Evolutionary conservation across 2,797 vertebrate genomes (phyloP), one percentile per base, ranked within the genome.

Genomic region (Danio jaintianensis): DNA sequence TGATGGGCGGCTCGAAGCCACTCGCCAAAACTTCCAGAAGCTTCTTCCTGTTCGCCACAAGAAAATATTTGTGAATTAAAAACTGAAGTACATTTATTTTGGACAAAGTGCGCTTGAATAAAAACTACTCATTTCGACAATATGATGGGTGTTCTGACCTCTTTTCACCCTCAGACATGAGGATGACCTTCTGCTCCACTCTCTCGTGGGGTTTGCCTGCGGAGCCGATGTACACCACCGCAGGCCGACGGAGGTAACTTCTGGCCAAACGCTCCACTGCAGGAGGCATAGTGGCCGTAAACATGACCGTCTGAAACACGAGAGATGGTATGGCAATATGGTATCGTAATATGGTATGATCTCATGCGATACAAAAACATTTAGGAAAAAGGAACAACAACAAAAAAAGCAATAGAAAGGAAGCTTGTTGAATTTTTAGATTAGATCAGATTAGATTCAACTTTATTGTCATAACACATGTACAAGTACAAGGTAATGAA

Each of bases 151-250:
- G 0, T 40, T 36, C 83, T 16, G 88, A 98, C 97, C 97, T 97
- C 90, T 99, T 99, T 89, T 99, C 98, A 3, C 95, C 95, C 88
- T 99, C 97, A 0, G 94, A 96, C 97, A 98, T 99, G 71, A 99
- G 97, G 93, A 98, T 93, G 82, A 99, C 98, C 83, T 98, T 98
- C 93, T 99, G 98, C 53, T 99, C 98, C 48, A 99, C 98, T 64
- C 97, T 94, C 88, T 99, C 98, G 2, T 98, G 97, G n/a, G 97
- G 98, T 87, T 99, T 99, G 87, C 97, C 98, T 0, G 97, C 98
- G 0, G 98, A 99, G 61, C 98, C 98, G 8, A 99, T 99, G 92
- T 99, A 99, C 0, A 99, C 98, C 88, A 99, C 98, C 0, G 98
- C 97, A 0, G 98, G 96, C 1, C 97, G 95, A 12, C 98, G 94